Evolutionary conservation across 1,140 invertebrate genomes (phyloP), one percentile per base, ranked within the genome.

Genomic region (Trichoplusia ni): DNA sequence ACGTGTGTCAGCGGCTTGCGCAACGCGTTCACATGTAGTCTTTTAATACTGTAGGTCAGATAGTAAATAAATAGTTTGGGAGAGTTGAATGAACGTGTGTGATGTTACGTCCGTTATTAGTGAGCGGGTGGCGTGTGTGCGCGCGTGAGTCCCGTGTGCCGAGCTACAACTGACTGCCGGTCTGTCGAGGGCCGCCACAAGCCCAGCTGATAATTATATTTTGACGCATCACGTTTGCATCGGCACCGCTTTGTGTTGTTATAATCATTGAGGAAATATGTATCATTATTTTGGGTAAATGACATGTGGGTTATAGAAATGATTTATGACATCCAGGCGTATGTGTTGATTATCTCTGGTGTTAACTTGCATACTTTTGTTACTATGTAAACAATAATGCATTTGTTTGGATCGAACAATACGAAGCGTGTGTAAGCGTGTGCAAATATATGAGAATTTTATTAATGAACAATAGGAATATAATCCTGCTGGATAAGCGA

Each of bases 161-260:
- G 83, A 61, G 75, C 65, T 68, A 60, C 71, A 71, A 86, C 84
- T 85, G 82, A 63, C 73, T 59, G 54, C 21, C 47, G 25, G 33
- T n/a, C 54, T 21, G 54, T 25, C 37, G 29, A 66, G 64, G 64
- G 54, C 54, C 54, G 54, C 33, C 70, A 82, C 82, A 85, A 78
- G 72, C 71, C 37, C 51, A 66, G 69, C 65, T 70, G 75, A 77
- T 79, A 67, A 73, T 78, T 80, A 79, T 74, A 78, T 76, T 79
- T 75, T 69, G 72, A 78, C 69, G 74, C 65, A 47, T 46, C 37
- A 46, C 44, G 64, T 62, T 62, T 77, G 33, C 46, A 51, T 64
- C 53, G 74, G 9, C 4, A 9, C 13, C 2, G 53, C 75, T 46
- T 49, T 46, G 64, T 66, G 31, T 23, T 61, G 18, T 40, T 62